Conservation (phyloP, 2,888 invertebrate genomes). For the Ecliptopera silaceata region DNA sequence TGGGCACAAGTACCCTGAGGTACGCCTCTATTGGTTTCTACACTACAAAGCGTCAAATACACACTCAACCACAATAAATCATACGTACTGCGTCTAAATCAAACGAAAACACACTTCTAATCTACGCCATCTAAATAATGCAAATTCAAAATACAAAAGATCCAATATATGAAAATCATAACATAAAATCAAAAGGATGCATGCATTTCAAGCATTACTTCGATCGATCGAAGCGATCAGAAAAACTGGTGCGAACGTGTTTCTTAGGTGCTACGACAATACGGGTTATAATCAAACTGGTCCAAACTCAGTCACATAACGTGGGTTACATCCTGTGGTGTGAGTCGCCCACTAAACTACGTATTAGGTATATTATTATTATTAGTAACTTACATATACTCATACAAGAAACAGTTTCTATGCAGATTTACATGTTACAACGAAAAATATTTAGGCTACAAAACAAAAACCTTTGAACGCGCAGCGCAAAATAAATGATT, state of each 20-base stretch:
- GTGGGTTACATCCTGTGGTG: constrained; percentile 8
- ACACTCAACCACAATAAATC: neutral
- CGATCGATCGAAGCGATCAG: too few species aligned
- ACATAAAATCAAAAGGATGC: constrained; percentile 1
- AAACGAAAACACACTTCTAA: neutral
- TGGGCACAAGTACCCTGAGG: constrained; percentile 2
- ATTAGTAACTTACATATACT: neutral
- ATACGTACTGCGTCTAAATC: neutral
- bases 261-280: neutral
- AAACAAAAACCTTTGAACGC: too few species aligned
- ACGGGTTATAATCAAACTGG: neutral
- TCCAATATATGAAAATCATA: neutral
- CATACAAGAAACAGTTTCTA: neutral
- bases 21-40: constrained; percentile 7
- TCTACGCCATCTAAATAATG: neutral
- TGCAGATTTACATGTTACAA: neutral
- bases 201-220: constrained; percentile 4
- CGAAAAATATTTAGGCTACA: too few species aligned
- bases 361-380: constrained; percentile 9
- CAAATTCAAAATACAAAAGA: constrained; percentile 3
- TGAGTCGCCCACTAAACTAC: constrained; percentile 7
- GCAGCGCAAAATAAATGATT: too few species aligned
- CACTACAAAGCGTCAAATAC: constrained; percentile 22
- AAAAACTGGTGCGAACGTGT: neutral
- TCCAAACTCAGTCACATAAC: neutral